phyloP scores from a whole-genome alignment of 1,140 invertebrate genomes.

The Euwallacea similis region DNA sequence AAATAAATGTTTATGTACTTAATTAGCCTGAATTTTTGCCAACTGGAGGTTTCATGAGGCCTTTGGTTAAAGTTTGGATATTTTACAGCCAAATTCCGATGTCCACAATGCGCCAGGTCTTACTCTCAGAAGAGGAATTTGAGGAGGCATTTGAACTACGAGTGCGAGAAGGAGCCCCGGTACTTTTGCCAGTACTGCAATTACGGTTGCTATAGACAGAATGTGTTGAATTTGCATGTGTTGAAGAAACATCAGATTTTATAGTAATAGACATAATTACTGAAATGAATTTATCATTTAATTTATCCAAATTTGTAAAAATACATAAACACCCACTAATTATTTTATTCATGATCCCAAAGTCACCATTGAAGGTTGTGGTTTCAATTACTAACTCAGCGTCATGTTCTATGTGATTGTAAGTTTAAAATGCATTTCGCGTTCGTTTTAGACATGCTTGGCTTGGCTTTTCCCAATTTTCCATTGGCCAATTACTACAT shows the following conservation, averaged over 20 bases:
- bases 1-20: too few relatives aligned
- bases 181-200: constrained; percentile 64
- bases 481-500: constrained; percentile 27
- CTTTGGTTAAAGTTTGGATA: background rate
- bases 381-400: too few relatives aligned
- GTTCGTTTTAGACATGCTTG: constrained; percentile 16
- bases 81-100: constrained; percentile 21
- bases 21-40: background rate
- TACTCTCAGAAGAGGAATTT: constrained; percentile 55
- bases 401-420: too few relatives aligned
- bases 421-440: background rate
- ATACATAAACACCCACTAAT: too few relatives aligned
- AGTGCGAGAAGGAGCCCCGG: constrained; percentile 66
- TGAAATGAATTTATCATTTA: too few relatives aligned
- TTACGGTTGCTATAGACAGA: constrained; percentile 39
- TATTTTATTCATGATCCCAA: too few relatives aligned
- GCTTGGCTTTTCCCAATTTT: constrained; percentile 12
- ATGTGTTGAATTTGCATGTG: constrained; percentile 31
- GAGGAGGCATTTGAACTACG: constrained; percentile 66
- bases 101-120: constrained; percentile 15
- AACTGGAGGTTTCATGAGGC: background rate
- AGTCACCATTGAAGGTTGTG: too few relatives aligned
- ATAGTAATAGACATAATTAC: too few relatives aligned
- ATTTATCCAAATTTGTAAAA: too few relatives aligned
- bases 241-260: constrained; percentile 16